A percentile compares a stretch with the other conserved stretches of the same genome.
phyloP scores from a whole-genome alignment of 2,797 vertebrate genomes.

The Epinephelus coioides region DNA sequence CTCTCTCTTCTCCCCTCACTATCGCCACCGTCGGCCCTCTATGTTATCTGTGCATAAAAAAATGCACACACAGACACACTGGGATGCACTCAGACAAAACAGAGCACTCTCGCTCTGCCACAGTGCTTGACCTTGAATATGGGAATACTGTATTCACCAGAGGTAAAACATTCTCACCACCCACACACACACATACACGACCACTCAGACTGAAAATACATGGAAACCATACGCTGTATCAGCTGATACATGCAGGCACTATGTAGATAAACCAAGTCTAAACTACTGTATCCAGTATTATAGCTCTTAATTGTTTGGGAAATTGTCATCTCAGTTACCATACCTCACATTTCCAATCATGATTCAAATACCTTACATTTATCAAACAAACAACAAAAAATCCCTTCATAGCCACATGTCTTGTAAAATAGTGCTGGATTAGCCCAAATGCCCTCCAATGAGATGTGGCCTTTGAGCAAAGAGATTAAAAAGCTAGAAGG shows the following conservation, averaged over 20 bases:
- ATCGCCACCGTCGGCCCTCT: conserved; percentile 25
- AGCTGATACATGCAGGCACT: conserved; percentile 26
- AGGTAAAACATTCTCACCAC: conserved; percentile 67
- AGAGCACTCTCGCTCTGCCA: conserved; percentile 62
- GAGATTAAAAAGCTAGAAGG: conserved; percentile 55
- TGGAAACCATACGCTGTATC: conserved; percentile 33
- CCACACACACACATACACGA: conserved; percentile 31
- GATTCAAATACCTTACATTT: conserved; percentile 8
- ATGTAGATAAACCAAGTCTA: conserved; percentile 6
- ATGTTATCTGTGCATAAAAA: conserved; percentile 21
- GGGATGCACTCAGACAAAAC: conserved; percentile 45
- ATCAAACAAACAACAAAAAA: conserved; percentile 20
- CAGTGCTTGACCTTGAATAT: conserved; percentile 77
- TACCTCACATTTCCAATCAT: neutral
- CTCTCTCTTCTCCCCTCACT: conserved; percentile 30
- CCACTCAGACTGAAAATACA: conserved; percentile 40
- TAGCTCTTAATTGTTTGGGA: neutral
- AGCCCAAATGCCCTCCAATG: conserved; percentile 52
- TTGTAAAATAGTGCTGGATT: conserved; percentile 59
- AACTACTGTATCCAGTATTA: neutral
- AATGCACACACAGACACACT: conserved; percentile 33
- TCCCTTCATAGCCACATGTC: conserved; percentile 10
- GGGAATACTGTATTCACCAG: conserved; percentile 73
- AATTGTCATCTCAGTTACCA: neutral
- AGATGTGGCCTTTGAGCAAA: conserved; percentile 46